These are phyloP conservation scores for Anas platyrhynchos DNA, from an alignment of 2,113 vertebrate genomes.

Conservation along the genomic window DNA sequence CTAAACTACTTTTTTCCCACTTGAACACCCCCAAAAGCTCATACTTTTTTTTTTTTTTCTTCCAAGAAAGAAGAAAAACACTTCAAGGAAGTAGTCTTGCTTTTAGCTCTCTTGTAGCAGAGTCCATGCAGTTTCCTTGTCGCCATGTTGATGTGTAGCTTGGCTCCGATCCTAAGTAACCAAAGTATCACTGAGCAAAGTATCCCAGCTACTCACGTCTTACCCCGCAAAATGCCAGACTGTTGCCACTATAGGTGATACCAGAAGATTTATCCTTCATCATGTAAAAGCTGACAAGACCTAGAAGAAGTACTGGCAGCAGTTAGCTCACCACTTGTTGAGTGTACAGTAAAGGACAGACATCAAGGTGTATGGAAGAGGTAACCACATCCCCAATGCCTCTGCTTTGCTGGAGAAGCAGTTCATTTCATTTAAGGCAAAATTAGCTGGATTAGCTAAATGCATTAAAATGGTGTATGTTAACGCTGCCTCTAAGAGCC, in stretches of 20 bases:
- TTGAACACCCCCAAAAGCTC: not conserved
- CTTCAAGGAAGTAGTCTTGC: not conserved
- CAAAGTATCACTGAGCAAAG: not conserved
- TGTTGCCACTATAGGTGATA: not conserved
- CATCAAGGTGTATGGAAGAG: not conserved
- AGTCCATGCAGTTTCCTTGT: not conserved
- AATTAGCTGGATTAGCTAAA: not conserved
- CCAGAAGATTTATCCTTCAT: not conserved
- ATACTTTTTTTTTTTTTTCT: not conserved
- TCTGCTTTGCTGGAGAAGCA: not conserved
- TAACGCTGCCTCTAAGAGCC: not conserved
- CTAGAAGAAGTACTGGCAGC: not conserved
- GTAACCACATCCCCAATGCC: not conserved
- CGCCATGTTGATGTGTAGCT: rapidly evolving
- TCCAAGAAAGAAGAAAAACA: not conserved
- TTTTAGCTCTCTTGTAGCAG: not conserved
- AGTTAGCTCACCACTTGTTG: not conserved
- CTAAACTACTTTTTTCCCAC: not conserved
- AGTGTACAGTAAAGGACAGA: not conserved
- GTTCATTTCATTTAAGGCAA: not conserved
- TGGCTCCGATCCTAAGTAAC: not conserved
- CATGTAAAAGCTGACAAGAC: not conserved
- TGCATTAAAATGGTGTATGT: not conserved
- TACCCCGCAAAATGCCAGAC: not conserved
- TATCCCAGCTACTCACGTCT: not conserved